Evolutionary conservation across 1,140 invertebrate genomes (phyloP).

Genomic region (Pogonognathellus flavescens): DNA sequence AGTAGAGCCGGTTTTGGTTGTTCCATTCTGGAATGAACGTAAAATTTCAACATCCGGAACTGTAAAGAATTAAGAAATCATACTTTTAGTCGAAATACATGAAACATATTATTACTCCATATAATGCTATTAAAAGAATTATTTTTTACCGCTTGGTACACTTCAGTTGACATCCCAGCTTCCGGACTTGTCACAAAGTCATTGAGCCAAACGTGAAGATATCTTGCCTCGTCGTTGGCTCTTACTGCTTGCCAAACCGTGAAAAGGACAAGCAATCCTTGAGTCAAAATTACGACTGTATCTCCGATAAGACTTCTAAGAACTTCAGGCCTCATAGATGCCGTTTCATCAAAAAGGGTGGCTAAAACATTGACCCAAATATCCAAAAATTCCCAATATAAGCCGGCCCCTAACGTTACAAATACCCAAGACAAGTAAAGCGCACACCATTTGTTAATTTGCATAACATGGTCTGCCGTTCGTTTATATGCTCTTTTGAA

Average conservation of each 20-base stretch:
- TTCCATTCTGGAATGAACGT: conserved; percentile 60
- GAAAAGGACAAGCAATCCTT: conserved; percentile 10
- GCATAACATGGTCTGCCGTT: conserved; percentile 39
- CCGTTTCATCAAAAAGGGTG: not conserved
- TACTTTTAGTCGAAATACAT: not conserved
- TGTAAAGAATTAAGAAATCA: conserved; percentile 5
- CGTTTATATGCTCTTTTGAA: conserved; percentile 55
- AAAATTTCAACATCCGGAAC: conserved; percentile 56
- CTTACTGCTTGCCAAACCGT: conserved; percentile 56
- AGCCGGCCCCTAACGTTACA: not conserved
- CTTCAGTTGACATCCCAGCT: not conserved
- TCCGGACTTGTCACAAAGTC: conserved; percentile 51
- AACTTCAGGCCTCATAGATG: not conserved
- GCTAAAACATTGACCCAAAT: not conserved
- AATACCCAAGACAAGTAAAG: conserved; percentile 43
- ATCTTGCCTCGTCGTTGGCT: conserved; percentile 53
- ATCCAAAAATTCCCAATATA: not conserved
- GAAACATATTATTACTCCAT: not conserved
- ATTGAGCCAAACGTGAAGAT: conserved; percentile 61
- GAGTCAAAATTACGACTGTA: not conserved
- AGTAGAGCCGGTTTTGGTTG: conserved; percentile 52
- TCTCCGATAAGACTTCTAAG: conserved; percentile 27
- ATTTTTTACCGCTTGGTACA: conserved; percentile 33
- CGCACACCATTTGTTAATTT: conserved; percentile 39
- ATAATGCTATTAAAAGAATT: not conserved